Conservation (phyloP, 2,888 invertebrate species). For the Microctonus aethiopoides region DNA sequence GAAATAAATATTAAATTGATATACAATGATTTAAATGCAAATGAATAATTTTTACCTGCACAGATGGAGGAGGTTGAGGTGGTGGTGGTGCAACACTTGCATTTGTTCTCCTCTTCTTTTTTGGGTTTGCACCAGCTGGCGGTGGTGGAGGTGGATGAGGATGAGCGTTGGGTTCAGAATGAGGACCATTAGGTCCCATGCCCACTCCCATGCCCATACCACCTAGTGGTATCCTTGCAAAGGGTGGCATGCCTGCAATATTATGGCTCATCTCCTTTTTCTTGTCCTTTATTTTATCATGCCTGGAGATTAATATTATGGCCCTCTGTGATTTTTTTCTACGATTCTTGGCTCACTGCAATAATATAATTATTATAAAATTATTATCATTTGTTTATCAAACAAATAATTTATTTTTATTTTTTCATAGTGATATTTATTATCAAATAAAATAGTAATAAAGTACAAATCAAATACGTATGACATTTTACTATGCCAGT, state of each 20-base stretch:
- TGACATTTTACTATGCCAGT: not conserved
- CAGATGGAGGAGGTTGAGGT: constrained; percentile 76
- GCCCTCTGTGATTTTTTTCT: constrained; percentile 48
- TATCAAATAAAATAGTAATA: not conserved
- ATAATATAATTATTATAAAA: constrained; percentile 1
- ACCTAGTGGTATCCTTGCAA: constrained; percentile 78
- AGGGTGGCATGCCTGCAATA: constrained; percentile 83
- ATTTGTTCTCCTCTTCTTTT: constrained; percentile 85
- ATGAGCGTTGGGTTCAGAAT: constrained; percentile 80
- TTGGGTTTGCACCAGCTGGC: constrained; percentile 84
- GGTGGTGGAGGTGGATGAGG: constrained; percentile 75
- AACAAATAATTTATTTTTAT: too few species aligned
- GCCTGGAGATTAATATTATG: constrained; percentile 57
- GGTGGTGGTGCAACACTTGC: constrained; percentile 80
- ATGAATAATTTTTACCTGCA: constrained; percentile 67
- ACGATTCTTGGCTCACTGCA: constrained; percentile 44
- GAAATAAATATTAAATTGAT: not conserved
- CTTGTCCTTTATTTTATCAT: constrained; percentile 63
- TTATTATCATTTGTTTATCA: not conserved
- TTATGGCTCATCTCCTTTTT: constrained; percentile 79
- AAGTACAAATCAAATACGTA: not conserved
- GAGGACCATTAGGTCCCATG: constrained; percentile 71
- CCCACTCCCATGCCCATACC: constrained; percentile 71
- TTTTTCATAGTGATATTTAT: not conserved
- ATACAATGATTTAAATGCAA: too few species aligned